Percentiles rank a stretch among this genome's conserved stretches.
Conservation (phyloP, 2,888 invertebrate genomes). For the Andrena bicolor region DNA sequence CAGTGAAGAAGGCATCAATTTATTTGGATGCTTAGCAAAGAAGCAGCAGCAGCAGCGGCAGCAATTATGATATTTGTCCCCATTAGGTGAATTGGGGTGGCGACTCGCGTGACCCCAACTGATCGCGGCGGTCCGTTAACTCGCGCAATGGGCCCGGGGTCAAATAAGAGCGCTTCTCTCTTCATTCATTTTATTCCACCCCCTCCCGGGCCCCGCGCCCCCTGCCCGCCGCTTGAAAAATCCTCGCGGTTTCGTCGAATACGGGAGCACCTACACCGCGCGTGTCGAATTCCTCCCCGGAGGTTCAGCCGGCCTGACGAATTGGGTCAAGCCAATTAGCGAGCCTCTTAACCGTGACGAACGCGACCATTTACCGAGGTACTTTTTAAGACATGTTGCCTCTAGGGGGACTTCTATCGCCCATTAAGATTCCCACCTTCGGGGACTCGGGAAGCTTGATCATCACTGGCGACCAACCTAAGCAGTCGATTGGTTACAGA, state of each 20-base stretch:
- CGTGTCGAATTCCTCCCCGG: conserved; percentile 43
- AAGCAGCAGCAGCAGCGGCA: conserved; percentile 79
- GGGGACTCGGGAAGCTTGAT: background rate
- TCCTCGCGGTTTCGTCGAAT: conserved; percentile 42
- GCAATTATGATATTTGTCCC: conserved; percentile 85
- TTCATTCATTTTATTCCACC: conserved; percentile 65
- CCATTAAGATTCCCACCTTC: background rate
- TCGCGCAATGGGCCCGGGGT: conserved; percentile 82
- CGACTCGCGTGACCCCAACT: conserved; percentile 83
- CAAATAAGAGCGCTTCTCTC: conserved; percentile 81
- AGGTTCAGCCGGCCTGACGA: conserved; percentile 18
- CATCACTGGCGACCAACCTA: no score
- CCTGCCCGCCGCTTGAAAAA: conserved; percentile 38
- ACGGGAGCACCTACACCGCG: conserved; percentile 19
- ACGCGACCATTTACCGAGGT: conserved; percentile 35
- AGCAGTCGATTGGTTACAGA: background rate
- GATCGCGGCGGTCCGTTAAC: conserved; percentile 82
- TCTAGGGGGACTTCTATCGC: background rate
- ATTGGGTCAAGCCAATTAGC: conserved; percentile 59
- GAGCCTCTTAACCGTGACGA: conserved; percentile 44
- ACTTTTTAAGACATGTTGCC: conserved; percentile 27
- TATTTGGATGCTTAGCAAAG: conserved; percentile 81
- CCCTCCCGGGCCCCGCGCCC: conserved; percentile 29
- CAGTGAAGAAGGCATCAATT: conserved; percentile 78
- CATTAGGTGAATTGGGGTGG: conserved; percentile 84